Base-by-base conservation (phyloP, 1,140 invertebrate species). In the Nasonia longicornis region DNA sequence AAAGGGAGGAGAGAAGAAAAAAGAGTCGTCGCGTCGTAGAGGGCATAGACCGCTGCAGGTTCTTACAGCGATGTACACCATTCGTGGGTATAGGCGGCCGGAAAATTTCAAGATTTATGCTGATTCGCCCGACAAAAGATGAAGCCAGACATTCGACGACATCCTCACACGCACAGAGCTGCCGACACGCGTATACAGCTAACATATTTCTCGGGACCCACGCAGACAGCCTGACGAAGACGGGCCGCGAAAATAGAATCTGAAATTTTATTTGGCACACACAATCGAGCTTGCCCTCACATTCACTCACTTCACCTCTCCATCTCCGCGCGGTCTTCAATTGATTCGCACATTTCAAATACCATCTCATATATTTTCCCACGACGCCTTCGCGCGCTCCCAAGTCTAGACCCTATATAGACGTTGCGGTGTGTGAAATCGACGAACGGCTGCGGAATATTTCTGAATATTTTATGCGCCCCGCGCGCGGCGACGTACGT, bases 391-490 rank as follows among this genome's bases (percentile, higher is more conserved):
- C 8, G 14, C 77, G 58, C 79, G 58, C 20, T 3, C 42, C 71
- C 4, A 1, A 72, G 31, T n/a, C 20, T 45, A 72, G 29, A 45
- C 71, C 6, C 48, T n/a, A 26, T 26, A 2, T 26, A 2, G 29
- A 48, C 69, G 26, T n/a, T 38, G 31, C 58, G 31, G 63, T 29
- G 66, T 22, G 72, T 52, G 52, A 84, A 74, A 83, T 35, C 70
- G 76, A 73, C 70, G 81, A 70, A 78, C 42, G 64, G 58, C 64
- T 11, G 48, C 72, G 22, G 83, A 86, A 87, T 87, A 85, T 87
- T 86, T 86, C 80, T 84, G 85, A 87, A 87, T 87, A 86, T 85
- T 86, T 87, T 83, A 84, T 58, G 48, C 20, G 12, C 31, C 29
- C 6, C 26, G 6, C 22, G 3, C 67, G 67, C 16, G 31, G 26